Evolutionary conservation across 2,888 invertebrate species (phyloP).

Genomic region (Rhingia rostrata): DNA sequence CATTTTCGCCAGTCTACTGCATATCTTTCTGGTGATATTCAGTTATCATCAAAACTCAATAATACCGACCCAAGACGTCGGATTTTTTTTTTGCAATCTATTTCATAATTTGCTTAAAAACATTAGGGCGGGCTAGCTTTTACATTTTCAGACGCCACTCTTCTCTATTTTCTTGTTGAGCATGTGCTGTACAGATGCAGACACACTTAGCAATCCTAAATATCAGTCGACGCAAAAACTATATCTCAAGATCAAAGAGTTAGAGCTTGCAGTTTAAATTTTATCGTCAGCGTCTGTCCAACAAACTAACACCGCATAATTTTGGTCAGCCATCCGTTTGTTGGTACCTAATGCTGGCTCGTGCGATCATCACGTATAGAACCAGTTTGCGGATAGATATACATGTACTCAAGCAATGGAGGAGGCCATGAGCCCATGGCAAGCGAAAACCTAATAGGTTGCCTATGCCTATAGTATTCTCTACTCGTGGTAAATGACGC

Average conservation of each 20-base stretch:
- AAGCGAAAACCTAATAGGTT: slow-evolving; percentile 22
- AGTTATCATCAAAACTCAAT: no score
- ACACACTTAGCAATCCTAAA: no score
- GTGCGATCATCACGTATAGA: slow-evolving; percentile 27
- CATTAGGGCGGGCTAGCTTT: no score
- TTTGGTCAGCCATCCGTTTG: not conserved
- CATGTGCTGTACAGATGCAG: no score
- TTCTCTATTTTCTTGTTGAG: no score
- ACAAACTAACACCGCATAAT: slow-evolving; percentile 1
- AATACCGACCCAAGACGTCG: no score
- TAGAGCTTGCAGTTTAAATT: not conserved
- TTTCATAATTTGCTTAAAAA: no score
- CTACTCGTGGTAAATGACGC: slow-evolving; percentile 14
- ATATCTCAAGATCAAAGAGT: not conserved
- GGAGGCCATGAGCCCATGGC: slow-evolving; percentile 20
- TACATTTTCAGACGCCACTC: no score
- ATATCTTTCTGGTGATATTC: no score
- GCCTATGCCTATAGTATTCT: slow-evolving; percentile 1
- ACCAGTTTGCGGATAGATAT: slow-evolving; percentile 35
- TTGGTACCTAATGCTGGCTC: slow-evolving; percentile 26
- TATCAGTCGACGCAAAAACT: not conserved
- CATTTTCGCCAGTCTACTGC: no score
- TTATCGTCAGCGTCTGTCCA: slow-evolving; percentile 3
- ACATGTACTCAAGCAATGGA: not conserved
- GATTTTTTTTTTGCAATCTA: no score